Percentiles rank a stretch among this genome's conserved stretches.
Conservation (phyloP, 1,140 invertebrate genomes). For the Bombus sibiricus region DNA sequence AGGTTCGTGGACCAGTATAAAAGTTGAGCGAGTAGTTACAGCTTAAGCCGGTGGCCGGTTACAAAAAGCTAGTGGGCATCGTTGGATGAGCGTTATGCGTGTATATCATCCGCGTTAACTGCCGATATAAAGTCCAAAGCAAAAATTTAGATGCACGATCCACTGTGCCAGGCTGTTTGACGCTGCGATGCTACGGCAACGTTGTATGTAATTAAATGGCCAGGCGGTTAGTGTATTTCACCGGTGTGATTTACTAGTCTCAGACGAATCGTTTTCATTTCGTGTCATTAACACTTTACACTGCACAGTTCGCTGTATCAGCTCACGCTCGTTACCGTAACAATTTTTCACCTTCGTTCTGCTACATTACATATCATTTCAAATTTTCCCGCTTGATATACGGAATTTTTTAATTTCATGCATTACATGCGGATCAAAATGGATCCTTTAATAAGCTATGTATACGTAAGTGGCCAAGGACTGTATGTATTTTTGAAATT, state of each 20-base stretch:
- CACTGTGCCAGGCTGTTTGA: neutral
- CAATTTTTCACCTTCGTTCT: conserved; percentile 59
- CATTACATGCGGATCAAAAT: neutral
- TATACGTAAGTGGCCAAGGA: too few species aligned
- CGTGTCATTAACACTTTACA: conserved; percentile 61
- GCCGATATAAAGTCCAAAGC: conserved; percentile 65
- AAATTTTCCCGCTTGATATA: neutral
- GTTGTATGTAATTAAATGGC: conserved; percentile 53
- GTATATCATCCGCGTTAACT: conserved; percentile 66
- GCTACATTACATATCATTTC: conserved; percentile 54
- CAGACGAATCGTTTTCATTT: conserved; percentile 51
- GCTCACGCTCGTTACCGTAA: conserved; percentile 33
- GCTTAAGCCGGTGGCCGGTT: conserved; percentile 47
- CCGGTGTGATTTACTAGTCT: conserved; percentile 29
- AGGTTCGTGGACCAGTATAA: conserved; percentile 56
- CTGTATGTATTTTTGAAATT: neutral
- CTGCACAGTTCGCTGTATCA: conserved; percentile 8
- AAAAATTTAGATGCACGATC: conserved; percentile 43
- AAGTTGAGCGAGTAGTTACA: conserved; percentile 44
- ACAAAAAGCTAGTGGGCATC: conserved; percentile 49
- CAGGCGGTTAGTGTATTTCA: conserved; percentile 45
- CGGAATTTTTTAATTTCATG: neutral
- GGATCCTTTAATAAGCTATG: neutral
- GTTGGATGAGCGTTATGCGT: conserved; percentile 56
- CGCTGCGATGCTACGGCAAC: neutral